Evolutionary conservation across 1,140 invertebrate genomes (phyloP).

Genomic region (Acromyrmex charruanus): DNA sequence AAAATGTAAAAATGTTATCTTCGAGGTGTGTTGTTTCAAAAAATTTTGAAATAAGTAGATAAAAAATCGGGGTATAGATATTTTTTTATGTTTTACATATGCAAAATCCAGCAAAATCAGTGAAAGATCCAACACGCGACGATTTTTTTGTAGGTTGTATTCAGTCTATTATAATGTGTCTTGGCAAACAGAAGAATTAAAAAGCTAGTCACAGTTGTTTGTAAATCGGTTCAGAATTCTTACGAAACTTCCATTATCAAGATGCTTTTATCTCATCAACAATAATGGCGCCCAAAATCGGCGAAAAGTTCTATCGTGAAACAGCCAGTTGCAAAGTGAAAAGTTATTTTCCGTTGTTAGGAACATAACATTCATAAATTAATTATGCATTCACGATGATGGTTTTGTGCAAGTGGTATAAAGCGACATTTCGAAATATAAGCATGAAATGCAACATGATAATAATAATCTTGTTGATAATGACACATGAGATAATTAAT

Average conservation of each 20-base stretch:
- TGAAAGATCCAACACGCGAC: too few relatives aligned
- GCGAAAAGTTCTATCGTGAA: neutral
- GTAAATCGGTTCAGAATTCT: neutral
- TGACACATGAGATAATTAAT: neutral
- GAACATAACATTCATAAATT: slow-evolving; percentile 38
- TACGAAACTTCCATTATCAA: neutral
- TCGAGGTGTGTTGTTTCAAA: too few relatives aligned
- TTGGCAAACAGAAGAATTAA: neutral
- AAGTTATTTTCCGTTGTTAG: slow-evolving; percentile 20
- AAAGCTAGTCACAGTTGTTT: neutral
- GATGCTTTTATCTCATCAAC: slow-evolving; percentile 19
- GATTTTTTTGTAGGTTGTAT: neutral
- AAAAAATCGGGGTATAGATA: too few relatives aligned
- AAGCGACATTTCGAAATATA: slow-evolving; percentile 9
- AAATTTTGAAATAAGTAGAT: too few relatives aligned
- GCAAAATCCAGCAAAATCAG: too few relatives aligned
- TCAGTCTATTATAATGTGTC: neutral
- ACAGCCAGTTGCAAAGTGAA: neutral
- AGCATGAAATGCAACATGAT: slow-evolving; percentile 1
- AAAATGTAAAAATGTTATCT: too few relatives aligned
- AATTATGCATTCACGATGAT: slow-evolving; percentile 7
- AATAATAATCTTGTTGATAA: neutral
- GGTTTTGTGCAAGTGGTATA: neutral
- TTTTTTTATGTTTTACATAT: too few relatives aligned
- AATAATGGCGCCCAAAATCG: neutral